Percentiles rank a stretch among this genome's conserved stretches.
These are phyloP conservation scores for Drosophila parabipectinata DNA, from an alignment of 1,140 invertebrate genomes.

Conservation along the genomic window DNA sequence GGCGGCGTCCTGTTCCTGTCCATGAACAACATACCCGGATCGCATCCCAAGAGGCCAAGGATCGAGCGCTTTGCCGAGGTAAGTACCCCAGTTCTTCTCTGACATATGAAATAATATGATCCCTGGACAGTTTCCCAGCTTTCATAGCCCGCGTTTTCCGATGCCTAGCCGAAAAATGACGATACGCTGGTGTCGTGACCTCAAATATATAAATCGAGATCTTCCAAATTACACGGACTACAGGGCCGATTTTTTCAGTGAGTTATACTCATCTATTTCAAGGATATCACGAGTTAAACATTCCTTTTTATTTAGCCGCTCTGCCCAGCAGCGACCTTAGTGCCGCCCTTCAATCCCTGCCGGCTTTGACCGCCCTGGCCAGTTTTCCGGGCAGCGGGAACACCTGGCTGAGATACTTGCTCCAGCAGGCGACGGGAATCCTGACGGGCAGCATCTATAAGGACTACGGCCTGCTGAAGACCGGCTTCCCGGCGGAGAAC, in stretches of 20 bases:
- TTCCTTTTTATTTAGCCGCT: conserved; percentile 35
- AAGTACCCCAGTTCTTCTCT: conserved; percentile 14
- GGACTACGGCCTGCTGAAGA: conserved; percentile 89
- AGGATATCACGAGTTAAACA: not conserved
- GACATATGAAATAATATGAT: no score
- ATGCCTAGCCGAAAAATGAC: conserved; percentile 75
- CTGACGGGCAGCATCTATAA: conserved; percentile 92
- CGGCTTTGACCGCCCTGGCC: conserved; percentile 86
- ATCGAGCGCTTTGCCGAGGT: conserved; percentile 77
- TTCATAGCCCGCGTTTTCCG: conserved; percentile 74
- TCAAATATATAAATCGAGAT: conserved; percentile 76
- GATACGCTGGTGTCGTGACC: conserved; percentile 80
- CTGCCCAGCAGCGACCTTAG: conserved; percentile 63
- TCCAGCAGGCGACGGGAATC: conserved; percentile 91
- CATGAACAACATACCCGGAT: conserved; percentile 85
- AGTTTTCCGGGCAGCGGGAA: conserved; percentile 92
- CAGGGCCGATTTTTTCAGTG: conserved; percentile 70
- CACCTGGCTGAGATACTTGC: conserved; percentile 91
- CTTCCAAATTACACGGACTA: conserved; percentile 72
- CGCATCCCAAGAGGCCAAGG: conserved; percentile 74
- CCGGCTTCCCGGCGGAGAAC: conserved; percentile 92
- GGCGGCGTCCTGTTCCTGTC: conserved; percentile 86
- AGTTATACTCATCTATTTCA: conserved; percentile 1
- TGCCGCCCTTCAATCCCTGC: conserved; percentile 51
- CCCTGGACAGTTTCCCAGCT: conserved; percentile 54